Base-by-base conservation (phyloP, 2,888 invertebrate species). In the Eupithecia exiguata region DNA sequence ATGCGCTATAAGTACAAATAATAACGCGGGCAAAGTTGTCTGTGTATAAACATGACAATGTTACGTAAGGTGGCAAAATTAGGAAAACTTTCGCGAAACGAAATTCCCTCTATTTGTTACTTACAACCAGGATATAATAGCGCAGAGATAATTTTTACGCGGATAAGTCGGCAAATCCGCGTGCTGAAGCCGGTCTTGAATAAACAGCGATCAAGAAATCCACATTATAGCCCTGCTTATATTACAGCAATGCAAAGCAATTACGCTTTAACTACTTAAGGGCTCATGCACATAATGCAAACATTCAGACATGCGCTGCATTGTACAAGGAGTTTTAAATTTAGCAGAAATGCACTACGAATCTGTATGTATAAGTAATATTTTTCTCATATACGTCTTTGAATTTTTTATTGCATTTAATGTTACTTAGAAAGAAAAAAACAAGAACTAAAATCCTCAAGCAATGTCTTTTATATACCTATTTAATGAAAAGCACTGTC, bases 221-320 rank as follows among this genome's bases (percentile, higher is more conserved):
- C 72, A 74, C 74, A 73, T 71, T 68, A 74, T 69, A 70, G 75
- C 69, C 66, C 76, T 63, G 73, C 71, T 78, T 78, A 71, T 69
- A 70, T 49, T 65, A 73, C 74, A 62, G 76, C 72, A 76, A 78
- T 73, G 76, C 76, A 73, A 76, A 72, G 72, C 76, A 78, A 80
- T 80, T 78, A 79, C 68, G 74, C 79, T 77, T 77, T 80, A 76
- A 78, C 78, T 75, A 75, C 76, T 73, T 71, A 68, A 62, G 68
- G 68, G 68, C 73, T 72, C 25, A 30, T 61, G 18, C 43, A 69
- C 62, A 70, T 38, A 12, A 38, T n/a, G 10, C 30, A 49, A 53
- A 18, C 46, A 68, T 68, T n/a, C n/a, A 5, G 5, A 68, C 12
- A 49, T 35, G 35, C 62, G 18, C 35, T 62, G 18, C 5, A 62